Conservation (phyloP, 53 echinoderm and acorn worm genomes). For the Echinarachnius parma region DNA sequence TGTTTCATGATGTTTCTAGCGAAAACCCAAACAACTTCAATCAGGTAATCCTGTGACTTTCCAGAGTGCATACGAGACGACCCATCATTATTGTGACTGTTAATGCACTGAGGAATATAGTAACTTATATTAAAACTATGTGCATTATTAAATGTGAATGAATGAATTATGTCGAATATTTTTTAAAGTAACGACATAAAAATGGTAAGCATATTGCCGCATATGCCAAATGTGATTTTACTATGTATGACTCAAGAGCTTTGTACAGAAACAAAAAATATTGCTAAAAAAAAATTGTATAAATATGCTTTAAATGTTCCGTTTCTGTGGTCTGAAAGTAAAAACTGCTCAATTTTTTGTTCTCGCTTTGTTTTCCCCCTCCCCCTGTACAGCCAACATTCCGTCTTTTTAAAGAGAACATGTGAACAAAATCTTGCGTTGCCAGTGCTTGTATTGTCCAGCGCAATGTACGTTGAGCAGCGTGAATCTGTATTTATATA, state of each 20-base stretch:
- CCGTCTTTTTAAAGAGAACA: conserved; percentile 19
- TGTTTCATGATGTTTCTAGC: too few species aligned
- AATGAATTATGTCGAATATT: too few species aligned
- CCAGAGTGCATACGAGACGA: too few species aligned
- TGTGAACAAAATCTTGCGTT: neutral
- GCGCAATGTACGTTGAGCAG: conserved; percentile 18
- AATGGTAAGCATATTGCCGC: neutral
- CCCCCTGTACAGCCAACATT: conserved; percentile 48
- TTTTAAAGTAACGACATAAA: too few species aligned
- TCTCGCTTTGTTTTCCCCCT: conserved; percentile 25
- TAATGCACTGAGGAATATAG: too few species aligned
- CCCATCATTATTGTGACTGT: too few species aligned
- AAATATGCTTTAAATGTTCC: conserved; percentile 39
- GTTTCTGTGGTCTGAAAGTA: conserved; percentile 14
- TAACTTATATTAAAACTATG: too few species aligned
- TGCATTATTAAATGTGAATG: too few species aligned
- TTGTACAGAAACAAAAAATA: conserved; percentile 26
- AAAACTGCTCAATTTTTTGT: conserved; percentile 18
- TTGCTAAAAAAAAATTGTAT: conserved; percentile 16
- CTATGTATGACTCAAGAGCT: neutral
- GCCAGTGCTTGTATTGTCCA: conserved; percentile 11
- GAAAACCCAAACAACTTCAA: too few species aligned
- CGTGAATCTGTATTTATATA: conserved; percentile 35
- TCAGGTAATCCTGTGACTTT: too few species aligned
- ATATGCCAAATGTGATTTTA: neutral